Conservation (phyloP, 2,113 vertebrate genomes). For the Otus sunia region DNA sequence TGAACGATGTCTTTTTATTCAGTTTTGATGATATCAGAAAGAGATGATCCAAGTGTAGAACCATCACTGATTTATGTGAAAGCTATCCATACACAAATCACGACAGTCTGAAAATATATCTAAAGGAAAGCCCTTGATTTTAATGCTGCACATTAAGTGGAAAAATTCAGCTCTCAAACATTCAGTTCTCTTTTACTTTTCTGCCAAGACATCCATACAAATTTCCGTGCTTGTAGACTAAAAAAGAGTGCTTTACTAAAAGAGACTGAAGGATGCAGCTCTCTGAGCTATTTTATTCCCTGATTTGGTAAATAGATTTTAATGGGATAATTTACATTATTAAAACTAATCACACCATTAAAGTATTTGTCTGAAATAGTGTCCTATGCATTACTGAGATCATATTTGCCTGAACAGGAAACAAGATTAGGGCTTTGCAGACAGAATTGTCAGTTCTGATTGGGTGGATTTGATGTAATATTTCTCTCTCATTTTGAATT, state of each 20-base stretch:
- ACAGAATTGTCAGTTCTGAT: not conserved
- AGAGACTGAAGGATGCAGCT: not conserved
- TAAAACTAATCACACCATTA: not conserved
- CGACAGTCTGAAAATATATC: not conserved
- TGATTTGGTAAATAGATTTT: not conserved
- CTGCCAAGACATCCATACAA: not conserved
- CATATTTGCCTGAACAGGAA: not conserved
- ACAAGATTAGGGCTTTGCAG: not conserved
- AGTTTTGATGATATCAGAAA: not conserved
- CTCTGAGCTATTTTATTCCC: not conserved
- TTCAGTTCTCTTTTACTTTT: not conserved
- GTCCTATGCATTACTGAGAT: not conserved
- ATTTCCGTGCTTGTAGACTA: not conserved
- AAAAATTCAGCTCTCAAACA: not conserved
- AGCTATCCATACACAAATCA: not conserved
- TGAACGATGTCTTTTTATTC: not conserved
- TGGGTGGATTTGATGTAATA: not conserved
- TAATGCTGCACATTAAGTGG: not conserved
- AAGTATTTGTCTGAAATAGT: not conserved
- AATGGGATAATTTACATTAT: not conserved
- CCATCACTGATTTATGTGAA: not conserved
- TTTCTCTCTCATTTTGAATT: not conserved
- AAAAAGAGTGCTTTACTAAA: not conserved
- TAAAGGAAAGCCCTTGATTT: not conserved
- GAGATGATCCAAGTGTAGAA: not conserved